Percentiles rank a stretch among this genome's conserved stretches.
Conservation (phyloP, 92 coral and sea anemone species). For the Phenganax stokvisi region DNA sequence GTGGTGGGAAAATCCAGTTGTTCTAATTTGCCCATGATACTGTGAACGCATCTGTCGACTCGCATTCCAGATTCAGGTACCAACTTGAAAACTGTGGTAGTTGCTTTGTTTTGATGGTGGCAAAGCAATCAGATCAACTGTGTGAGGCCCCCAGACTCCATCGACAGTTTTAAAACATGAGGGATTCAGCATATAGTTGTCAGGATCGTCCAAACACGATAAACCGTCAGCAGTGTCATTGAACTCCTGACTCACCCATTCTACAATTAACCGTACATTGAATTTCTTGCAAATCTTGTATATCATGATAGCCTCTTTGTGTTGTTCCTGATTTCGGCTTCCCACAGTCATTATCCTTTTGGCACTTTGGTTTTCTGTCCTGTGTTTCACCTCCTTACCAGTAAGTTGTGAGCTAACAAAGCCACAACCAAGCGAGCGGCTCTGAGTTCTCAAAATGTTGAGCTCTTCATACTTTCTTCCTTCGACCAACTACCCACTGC, state of each 20-base stretch:
- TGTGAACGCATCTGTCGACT: constrained; percentile 55
- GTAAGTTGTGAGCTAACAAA: constrained; percentile 43
- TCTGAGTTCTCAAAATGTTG: constrained; percentile 51
- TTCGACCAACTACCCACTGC: constrained; percentile 54
- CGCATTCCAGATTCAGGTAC: constrained; percentile 52
- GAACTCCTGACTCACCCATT: constrained; percentile 49
- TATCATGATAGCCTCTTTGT: constrained; percentile 47
- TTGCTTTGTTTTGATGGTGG: constrained; percentile 45
- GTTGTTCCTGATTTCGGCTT: constrained; percentile 46
- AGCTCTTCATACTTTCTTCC: constrained; percentile 44
- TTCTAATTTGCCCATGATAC: constrained; percentile 56
- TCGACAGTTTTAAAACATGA: constrained; percentile 44
- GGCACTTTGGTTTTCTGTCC: constrained; percentile 58
- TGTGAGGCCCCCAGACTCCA: constrained; percentile 52
- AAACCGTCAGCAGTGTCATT: constrained; percentile 41
- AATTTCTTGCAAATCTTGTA: constrained; percentile 48
- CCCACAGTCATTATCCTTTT: constrained; percentile 48
- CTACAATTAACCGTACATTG: constrained; percentile 46
- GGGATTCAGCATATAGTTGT: constrained; percentile 55
- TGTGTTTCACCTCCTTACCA: constrained; percentile 43
- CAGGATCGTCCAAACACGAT: constrained; percentile 46
- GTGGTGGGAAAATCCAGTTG: constrained; percentile 64
- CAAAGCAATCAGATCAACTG: constrained; percentile 57
- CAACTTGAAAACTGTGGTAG: constrained; percentile 49
- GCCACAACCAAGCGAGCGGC: constrained; percentile 44